A percentile compares a stretch with the other conserved stretches of the same genome.
Evolutionary conservation across 2,888 invertebrate species (phyloP).

Genomic region (Ctenicera cuprea): DNA sequence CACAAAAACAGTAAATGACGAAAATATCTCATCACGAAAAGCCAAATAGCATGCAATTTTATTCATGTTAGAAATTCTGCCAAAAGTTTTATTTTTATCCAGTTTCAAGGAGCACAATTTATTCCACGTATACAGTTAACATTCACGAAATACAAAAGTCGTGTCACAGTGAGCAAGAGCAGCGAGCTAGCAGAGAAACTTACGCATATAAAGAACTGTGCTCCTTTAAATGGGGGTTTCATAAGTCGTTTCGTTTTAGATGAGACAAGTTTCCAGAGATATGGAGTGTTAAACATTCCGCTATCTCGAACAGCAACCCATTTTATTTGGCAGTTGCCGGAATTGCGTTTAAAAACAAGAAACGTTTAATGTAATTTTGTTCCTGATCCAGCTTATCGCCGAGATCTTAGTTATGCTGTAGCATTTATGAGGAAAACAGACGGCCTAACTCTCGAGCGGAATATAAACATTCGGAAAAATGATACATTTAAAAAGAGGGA

Average conservation of each 20-base stretch:
- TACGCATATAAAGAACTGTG: constrained; percentile 29
- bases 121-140: constrained; percentile 7
- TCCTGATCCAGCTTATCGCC: constrained; percentile 33
- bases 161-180: neutral
- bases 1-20: neutral
- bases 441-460: constrained; percentile 30
- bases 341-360: constrained; percentile 43
- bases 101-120: constrained; percentile 9
- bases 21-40: neutral
- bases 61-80: neutral
- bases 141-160: constrained; percentile 2
- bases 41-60: neutral
- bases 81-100: constrained; percentile 16
- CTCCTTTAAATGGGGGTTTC: constrained; percentile 38
- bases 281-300: constrained; percentile 44
- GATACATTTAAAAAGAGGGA: constrained; percentile 33
- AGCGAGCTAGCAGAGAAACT: constrained; percentile 5
- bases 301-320: constrained; percentile 31
- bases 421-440: constrained; percentile 38
- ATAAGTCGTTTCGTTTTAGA: constrained; percentile 45
- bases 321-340: constrained; percentile 38
- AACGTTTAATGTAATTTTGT: constrained; percentile 39
- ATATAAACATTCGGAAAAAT: constrained; percentile 36
- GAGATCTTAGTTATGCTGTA: constrained; percentile 31
- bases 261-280: constrained; percentile 41